phyloP scores from a whole-genome alignment of 1,140 invertebrate species.

The Orius insidiosus region DNA sequence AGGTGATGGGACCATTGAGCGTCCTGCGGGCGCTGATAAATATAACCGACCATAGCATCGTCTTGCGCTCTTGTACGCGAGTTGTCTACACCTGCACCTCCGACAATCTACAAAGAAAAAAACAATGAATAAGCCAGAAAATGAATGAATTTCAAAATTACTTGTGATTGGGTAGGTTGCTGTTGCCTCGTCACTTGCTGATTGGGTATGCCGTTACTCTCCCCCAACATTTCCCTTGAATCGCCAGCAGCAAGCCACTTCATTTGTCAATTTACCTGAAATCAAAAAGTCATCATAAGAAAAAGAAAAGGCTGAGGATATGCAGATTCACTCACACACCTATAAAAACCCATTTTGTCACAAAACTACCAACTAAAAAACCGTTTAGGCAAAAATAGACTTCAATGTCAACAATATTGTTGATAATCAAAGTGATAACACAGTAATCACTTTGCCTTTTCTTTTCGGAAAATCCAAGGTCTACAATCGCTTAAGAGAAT shows the following conservation, averaged over 20 bases:
- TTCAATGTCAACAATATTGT: too few relatives aligned
- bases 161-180: conserved; percentile 15
- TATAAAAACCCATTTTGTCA: too few relatives aligned
- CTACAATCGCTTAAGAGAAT: too few relatives aligned
- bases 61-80: conserved; percentile 41
- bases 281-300: too few relatives aligned
- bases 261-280: conserved; percentile 14
- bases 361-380: too few relatives aligned
- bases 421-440: too few relatives aligned
- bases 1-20: conserved; percentile 12
- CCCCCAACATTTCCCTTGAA: conserved; percentile 18
- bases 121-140: not conserved
- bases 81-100: conserved; percentile 5
- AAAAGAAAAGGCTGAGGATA: not conserved
- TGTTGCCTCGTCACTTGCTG: conserved; percentile 14
- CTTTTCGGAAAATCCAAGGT: too few relatives aligned
- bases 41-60: conserved; percentile 72
- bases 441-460: too few relatives aligned
- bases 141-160: conserved; percentile 5
- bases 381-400: too few relatives aligned
- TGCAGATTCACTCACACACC: too few relatives aligned
- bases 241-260: conserved; percentile 20
- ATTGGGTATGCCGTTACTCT: conserved; percentile 16
- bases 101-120: conserved; percentile 8
- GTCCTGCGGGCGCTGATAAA: conserved; percentile 53